A percentile compares a stretch with the other conserved stretches of the same genome.
Evolutionary conservation across 1,140 invertebrate species (phyloP).

Genomic region (Subanguina moxae): DNA sequence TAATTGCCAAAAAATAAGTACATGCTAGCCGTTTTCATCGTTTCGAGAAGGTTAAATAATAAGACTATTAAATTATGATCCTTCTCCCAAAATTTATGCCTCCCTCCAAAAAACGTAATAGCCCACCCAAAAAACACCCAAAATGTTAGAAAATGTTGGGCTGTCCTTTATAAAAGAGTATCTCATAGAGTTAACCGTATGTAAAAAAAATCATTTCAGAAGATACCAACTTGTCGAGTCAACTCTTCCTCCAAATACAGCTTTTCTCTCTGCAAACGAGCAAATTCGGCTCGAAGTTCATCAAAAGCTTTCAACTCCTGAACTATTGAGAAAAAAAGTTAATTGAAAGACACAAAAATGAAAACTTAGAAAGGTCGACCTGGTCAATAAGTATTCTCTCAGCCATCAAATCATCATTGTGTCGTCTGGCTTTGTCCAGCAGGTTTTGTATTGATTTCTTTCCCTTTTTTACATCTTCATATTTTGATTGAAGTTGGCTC

Average conservation of each 20-base stretch:
- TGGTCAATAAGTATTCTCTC: not conserved
- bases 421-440: constrained; percentile 7
- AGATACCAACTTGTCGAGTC: not conserved
- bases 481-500: constrained; percentile 1
- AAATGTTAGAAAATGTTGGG: too few relatives aligned
- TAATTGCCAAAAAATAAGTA: not conserved
- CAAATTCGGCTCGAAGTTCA: not conserved
- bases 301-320: constrained; percentile 4
- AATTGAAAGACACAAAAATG: not conserved
- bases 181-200: too few relatives aligned
- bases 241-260: not conserved
- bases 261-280: constrained; percentile 1
- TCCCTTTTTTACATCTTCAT: constrained; percentile 1
- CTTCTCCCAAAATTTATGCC: too few relatives aligned
- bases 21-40: too few relatives aligned
- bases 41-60: too few relatives aligned
- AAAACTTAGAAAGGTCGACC: not conserved
- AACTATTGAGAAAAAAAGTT: not conserved
- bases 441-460: not conserved
- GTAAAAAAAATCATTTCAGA: too few relatives aligned
- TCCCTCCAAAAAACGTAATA: too few relatives aligned
- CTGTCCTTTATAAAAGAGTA: too few relatives aligned
- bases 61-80: too few relatives aligned
- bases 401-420: constrained; percentile 9
- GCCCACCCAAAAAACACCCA: too few relatives aligned